Evolutionary conservation across 2,888 invertebrate genomes (phyloP).

Genomic region (Endotricha flammealis): DNA sequence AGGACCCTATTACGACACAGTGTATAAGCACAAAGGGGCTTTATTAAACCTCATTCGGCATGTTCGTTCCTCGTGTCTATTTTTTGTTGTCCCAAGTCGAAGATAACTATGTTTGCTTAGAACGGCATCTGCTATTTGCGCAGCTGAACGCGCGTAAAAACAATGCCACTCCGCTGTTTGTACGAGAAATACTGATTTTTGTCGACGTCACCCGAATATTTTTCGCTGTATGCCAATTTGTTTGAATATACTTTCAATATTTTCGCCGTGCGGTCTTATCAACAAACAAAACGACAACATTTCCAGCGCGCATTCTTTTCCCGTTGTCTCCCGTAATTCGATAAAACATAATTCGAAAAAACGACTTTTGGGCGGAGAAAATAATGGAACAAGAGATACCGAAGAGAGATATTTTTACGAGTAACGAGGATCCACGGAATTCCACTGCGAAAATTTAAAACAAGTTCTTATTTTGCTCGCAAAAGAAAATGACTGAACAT

Average conservation of each 20-base stretch:
- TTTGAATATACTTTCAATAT: conserved; percentile 3
- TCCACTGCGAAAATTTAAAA: conserved; percentile 2
- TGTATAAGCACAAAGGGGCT: conserved; percentile 57
- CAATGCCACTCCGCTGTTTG: conserved; percentile 43
- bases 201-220: conserved; percentile 40
- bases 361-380: conserved; percentile 3
- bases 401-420: conserved; percentile 4
- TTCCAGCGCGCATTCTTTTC: not conserved
- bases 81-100: conserved; percentile 42
- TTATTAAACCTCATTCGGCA: conserved; percentile 50
- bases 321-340: not conserved
- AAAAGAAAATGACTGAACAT: conserved; percentile 9
- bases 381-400: conserved; percentile 6
- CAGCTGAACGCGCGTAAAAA: conserved; percentile 55
- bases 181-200: conserved; percentile 51
- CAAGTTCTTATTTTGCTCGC: conserved; percentile 1
- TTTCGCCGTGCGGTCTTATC: not conserved
- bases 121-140: conserved; percentile 53
- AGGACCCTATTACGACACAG: conserved; percentile 64
- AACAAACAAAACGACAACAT: conserved; percentile 1
- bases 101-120: conserved; percentile 59
- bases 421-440: not conserved
- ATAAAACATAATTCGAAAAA: conserved; percentile 5
- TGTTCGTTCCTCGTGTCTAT: conserved; percentile 35
- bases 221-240: conserved; percentile 12